phyloP scores from a whole-genome alignment of 2,888 invertebrate species.

The Andrena minutula region DNA sequence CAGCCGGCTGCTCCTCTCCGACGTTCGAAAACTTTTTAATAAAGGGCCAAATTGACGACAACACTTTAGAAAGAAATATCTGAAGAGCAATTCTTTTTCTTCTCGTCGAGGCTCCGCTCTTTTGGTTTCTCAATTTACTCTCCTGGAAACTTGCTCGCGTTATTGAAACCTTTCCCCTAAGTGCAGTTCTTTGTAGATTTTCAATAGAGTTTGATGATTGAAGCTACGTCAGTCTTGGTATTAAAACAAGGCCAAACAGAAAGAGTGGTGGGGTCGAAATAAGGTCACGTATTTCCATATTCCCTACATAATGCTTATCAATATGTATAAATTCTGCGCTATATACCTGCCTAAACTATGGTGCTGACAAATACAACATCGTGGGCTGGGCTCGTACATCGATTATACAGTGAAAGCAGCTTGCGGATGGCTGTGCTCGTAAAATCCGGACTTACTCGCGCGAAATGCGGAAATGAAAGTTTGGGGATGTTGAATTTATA shows the following conservation, averaged over 20 bases:
- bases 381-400: slow-evolving; percentile 1
- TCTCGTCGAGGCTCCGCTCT: not conserved
- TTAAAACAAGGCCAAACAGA: not conserved
- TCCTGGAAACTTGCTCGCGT: slow-evolving; percentile 28
- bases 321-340: slow-evolving; percentile 35
- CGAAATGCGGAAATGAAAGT: slow-evolving; percentile 43
- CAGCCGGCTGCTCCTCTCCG: slow-evolving; percentile 14
- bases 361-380: slow-evolving; percentile 34
- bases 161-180: slow-evolving; percentile 37
- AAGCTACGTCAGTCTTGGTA: not conserved
- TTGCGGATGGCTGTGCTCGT: slow-evolving; percentile 35
- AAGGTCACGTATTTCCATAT: not conserved
- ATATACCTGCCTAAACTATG: slow-evolving; percentile 20
- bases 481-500: slow-evolving; percentile 48
- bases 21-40: slow-evolving; percentile 56
- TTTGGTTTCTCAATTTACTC: slow-evolving; percentile 28
- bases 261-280: not conserved
- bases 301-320: slow-evolving; percentile 29
- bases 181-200: not conserved
- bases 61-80: slow-evolving; percentile 52
- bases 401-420: slow-evolving; percentile 12
- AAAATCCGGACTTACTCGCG: slow-evolving; percentile 40
- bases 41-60: slow-evolving; percentile 55
- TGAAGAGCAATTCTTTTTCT: slow-evolving; percentile 43
- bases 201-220: slow-evolving; percentile 16